These are phyloP conservation scores for Ancistrus triradiatus DNA, from an alignment of 2,113 vertebrate species.

Conservation along the genomic window DNA sequence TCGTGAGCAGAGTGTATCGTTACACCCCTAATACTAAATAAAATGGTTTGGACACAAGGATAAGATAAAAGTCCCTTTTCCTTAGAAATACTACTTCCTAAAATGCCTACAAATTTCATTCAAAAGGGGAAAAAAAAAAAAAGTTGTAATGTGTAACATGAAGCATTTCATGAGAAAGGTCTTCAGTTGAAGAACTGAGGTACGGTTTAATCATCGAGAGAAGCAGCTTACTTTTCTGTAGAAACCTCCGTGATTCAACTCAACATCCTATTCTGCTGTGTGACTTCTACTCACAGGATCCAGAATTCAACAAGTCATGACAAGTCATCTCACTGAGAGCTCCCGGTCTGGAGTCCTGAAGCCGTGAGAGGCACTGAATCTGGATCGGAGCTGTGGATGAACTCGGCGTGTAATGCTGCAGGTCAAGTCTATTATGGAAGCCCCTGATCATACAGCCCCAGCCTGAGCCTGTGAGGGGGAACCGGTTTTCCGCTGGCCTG, in stretches of 20 bases:
- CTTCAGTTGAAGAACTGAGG: conserved; percentile 43
- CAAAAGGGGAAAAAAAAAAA: too few species aligned
- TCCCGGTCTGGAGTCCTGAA: conserved; percentile 18
- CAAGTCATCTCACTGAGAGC: conserved; percentile 16
- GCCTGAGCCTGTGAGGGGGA: conserved; percentile 42
- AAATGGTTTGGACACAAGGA: conserved; percentile 26
- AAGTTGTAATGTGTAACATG: too few species aligned
- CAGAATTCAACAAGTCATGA: conserved; percentile 26
- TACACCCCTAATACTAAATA: too few species aligned
- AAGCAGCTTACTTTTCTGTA: conserved; percentile 28
- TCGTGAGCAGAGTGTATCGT: too few species aligned
- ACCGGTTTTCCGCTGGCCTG: conserved; percentile 80
- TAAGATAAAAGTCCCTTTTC: conserved; percentile 46
- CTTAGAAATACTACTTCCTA: conserved; percentile 48
- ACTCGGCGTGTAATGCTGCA: conserved; percentile 16
- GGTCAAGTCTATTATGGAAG: neutral
- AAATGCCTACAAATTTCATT: conserved; percentile 54
- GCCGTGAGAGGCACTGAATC: conserved; percentile 32
- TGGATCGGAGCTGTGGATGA: conserved; percentile 6
- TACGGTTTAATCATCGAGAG: conserved; percentile 28
- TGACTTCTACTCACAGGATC: neutral
- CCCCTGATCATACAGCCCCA: conserved; percentile 28
- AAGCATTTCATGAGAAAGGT: conserved; percentile 17
- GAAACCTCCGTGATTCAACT: conserved; percentile 3
- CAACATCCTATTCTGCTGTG: neutral